These are phyloP conservation scores for Pocillopora damicornis DNA, from an alignment of 64 coral and sea anemone genomes.

Conservation along the genomic window DNA sequence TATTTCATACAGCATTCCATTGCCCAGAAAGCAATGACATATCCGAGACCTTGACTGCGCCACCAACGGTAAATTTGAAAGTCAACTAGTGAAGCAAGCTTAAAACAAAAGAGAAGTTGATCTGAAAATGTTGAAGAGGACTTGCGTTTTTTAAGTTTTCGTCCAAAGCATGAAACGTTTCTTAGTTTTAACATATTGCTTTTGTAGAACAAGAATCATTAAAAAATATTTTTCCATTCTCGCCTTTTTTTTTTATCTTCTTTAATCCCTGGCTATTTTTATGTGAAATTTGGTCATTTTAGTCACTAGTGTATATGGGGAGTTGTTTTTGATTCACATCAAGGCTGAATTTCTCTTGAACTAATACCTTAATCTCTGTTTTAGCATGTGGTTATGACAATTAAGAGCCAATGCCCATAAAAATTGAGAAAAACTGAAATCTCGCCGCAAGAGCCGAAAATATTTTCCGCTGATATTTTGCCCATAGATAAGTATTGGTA, in stretches of 20 bases:
- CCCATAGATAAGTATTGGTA: too few species aligned
- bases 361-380: not conserved
- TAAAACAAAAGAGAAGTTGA: not conserved
- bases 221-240: not conserved
- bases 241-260: not conserved
- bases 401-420: not conserved
- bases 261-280: not conserved
- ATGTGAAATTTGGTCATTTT: not conserved
- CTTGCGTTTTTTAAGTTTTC: not conserved
- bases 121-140: not conserved
- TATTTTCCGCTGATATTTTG: too few species aligned
- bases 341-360: not conserved
- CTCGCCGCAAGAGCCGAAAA: too few species aligned
- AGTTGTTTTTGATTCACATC: not conserved
- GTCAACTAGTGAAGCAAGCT: not conserved
- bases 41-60: not conserved
- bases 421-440: too few species aligned
- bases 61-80: not conserved
- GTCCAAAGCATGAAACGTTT: not conserved
- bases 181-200: not conserved
- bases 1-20: not conserved
- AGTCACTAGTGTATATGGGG: not conserved
- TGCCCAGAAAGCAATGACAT: not conserved
- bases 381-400: not conserved
- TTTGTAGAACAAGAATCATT: too few species aligned